Percentiles rank a stretch among this genome's conserved stretches.
These are phyloP conservation scores for Pyrrhia umbra DNA, from an alignment of 2,888 invertebrate genomes.

Conservation along the genomic window DNA sequence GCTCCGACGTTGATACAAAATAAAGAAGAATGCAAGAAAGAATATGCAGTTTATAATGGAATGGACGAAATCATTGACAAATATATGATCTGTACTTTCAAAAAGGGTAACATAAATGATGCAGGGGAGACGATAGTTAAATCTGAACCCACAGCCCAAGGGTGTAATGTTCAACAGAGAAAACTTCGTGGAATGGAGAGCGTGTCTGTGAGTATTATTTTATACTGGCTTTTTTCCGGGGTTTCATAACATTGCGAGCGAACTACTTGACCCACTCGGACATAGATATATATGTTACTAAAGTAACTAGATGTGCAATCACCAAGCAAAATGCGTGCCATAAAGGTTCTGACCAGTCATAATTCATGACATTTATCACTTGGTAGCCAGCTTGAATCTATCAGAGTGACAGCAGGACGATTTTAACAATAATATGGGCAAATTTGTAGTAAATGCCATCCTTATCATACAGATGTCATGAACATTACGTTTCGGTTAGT, in stretches of 20 bases:
- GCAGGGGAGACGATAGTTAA: neutral
- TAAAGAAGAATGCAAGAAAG: constrained; percentile 61
- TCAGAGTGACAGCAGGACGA: too few relatives aligned
- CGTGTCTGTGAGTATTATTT: neutral
- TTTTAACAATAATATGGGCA: too few relatives aligned
- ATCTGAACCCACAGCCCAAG: constrained; percentile 11
- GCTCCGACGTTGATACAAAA: constrained; percentile 54
- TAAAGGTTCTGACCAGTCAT: too few relatives aligned
- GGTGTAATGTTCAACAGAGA: rapidly evolving
- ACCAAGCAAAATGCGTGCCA: too few relatives aligned
- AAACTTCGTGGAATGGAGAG: neutral
- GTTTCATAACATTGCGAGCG: neutral
- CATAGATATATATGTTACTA: too few relatives aligned
- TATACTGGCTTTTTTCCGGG: neutral
- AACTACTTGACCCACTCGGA: too few relatives aligned
- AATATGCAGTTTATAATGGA: constrained; percentile 41
- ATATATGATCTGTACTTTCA: constrained; percentile 70
- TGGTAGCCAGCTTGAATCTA: too few relatives aligned
- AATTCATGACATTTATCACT: too few relatives aligned
- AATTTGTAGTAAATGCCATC: too few relatives aligned
- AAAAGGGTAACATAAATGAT: constrained; percentile 58
- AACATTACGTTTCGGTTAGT: too few relatives aligned
- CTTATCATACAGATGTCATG: too few relatives aligned
- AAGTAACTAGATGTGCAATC: too few relatives aligned
- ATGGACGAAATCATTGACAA: constrained; percentile 63